Evolutionary conservation across 2,797 vertebrate genomes (phyloP).

Genomic region (Tenualosa thibaudeaui): DNA sequence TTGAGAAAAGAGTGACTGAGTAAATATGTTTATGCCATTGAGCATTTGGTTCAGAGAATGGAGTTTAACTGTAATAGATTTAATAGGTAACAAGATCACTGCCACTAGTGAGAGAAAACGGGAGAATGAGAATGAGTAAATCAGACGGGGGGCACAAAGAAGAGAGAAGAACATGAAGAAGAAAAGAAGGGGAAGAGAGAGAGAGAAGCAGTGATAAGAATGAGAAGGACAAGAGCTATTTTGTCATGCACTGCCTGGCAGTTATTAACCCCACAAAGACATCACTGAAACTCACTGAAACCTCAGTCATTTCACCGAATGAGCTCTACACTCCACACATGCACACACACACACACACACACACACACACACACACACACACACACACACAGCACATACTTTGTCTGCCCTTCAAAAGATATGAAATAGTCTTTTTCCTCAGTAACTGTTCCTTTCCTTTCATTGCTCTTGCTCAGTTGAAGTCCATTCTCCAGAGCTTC

Average conservation of each 20-base stretch:
- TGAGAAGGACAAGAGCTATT: neutral
- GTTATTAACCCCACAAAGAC: neutral
- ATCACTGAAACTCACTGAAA: neutral
- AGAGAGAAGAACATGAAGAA: neutral
- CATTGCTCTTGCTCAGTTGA: neutral
- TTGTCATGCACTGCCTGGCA: neutral
- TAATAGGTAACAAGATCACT: neutral
- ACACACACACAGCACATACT: neutral
- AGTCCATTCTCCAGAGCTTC: neutral
- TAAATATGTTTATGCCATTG: too few relatives aligned
- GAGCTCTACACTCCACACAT: neutral
- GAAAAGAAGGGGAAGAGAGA: neutral
- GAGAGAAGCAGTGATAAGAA: neutral
- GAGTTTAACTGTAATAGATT: neutral
- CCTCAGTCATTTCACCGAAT: neutral
- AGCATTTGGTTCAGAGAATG: too few relatives aligned
- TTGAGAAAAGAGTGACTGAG: too few relatives aligned
- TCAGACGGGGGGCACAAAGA: neutral
- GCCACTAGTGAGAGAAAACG: neutral
- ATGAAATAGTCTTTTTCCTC: neutral
- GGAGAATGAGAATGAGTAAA: neutral
- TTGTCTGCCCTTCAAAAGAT: neutral
- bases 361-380: slow-evolving; percentile 9
- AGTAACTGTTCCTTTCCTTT: neutral
- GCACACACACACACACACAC: slow-evolving; percentile 4